Evolutionary conservation across 2,888 invertebrate species (phyloP), one percentile per base, ranked within the genome.

Genomic region (Myopa testacea): DNA sequence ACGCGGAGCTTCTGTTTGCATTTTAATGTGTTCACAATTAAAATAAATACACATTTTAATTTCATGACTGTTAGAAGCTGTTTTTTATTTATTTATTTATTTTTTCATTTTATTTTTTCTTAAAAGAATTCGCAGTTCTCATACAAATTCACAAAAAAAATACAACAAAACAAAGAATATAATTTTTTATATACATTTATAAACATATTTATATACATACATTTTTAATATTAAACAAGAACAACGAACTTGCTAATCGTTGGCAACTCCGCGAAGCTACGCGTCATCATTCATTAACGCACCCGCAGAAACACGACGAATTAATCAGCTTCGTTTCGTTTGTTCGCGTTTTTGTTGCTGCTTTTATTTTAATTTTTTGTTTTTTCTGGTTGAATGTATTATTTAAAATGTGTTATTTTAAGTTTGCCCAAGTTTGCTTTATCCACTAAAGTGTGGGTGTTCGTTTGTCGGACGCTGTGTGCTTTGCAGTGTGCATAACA

Each of bases 1-100:
- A 26, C 26, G 26, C 26, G 2, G 2, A 26, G 26, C 72, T 73
- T 73, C 72, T 45, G 72, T 40, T 62, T 73, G 72, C 72, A 73
- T 62, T 73, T 40, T 19, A 62, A 62, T 73, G 60, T 71, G 16
- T 6, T 55, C 19, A 68, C 16, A 68, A 68, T 19, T 68, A 5
- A 38, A 40, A 19, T 16, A 68, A n/a, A 34, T n/a, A n/a, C 68
- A 40, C 16, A 70, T 50, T 45, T 8, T 5, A 50, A 52, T 45
- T 34, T 4, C 63, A 45, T 45, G 6, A 10, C 45, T 63, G 5
- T 63, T 14, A 63, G 63, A 63, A 37, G 14, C 14, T 34, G 26
- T 12, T 19, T 6, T 19, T 45, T n/a, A n/a, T 68, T 50, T 45
- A 6, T 50, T n/a, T 10, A 12, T 50, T 67, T 6, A 38, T 67